These are phyloP conservation scores for Lates japonicus DNA, from an alignment of 2,797 vertebrate genomes.

Conservation along the genomic window DNA sequence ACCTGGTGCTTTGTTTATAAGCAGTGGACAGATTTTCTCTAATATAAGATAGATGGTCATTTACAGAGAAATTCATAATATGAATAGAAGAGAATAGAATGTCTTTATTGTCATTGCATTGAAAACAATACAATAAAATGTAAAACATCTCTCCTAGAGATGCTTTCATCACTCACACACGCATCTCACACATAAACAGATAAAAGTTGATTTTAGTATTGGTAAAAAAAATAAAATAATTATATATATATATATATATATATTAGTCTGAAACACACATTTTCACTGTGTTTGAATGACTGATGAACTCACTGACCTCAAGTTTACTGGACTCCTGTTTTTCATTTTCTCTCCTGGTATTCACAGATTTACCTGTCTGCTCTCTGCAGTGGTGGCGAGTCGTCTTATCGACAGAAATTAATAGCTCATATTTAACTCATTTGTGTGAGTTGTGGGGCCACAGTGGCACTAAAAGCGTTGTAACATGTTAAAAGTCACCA, in stretches of 20 bases:
- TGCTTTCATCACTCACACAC: too few species aligned
- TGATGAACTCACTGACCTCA: constrained; percentile 45
- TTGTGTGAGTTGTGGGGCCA: neutral
- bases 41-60: neutral
- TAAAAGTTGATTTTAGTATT: too few species aligned
- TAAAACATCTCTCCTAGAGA: too few species aligned
- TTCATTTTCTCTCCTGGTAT: neutral
- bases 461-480: neutral
- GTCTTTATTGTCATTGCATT: too few species aligned
- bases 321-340: neutral
- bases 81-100: too few species aligned
- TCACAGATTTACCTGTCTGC: neutral
- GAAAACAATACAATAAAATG: too few species aligned
- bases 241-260: too few species aligned
- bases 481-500: neutral
- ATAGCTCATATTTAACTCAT: neutral
- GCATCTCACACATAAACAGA: too few species aligned
- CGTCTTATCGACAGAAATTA: neutral
- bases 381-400: neutral
- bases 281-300: neutral
- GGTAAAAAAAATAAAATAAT: too few species aligned
- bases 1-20: too few species aligned
- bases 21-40: too few species aligned
- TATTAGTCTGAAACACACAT: neutral
- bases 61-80: neutral